Conservation (phyloP, 2,113 vertebrate species). For the Chloroceryle aenea region DNA sequence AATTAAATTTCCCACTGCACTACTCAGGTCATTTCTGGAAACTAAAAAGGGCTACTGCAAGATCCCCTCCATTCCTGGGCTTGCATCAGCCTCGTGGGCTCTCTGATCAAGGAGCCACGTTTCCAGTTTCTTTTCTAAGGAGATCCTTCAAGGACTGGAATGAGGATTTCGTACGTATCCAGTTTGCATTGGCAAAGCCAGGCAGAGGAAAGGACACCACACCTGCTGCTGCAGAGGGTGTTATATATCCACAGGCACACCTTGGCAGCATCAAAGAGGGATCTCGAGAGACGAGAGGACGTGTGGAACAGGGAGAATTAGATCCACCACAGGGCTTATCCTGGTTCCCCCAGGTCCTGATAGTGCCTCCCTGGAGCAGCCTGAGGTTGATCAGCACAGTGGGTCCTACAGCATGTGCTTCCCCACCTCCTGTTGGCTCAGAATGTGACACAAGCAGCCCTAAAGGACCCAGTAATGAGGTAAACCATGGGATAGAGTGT, state of each 20-base stretch:
- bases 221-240: background rate
- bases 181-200: background rate
- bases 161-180: background rate
- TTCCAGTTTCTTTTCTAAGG: background rate
- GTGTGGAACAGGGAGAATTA: background rate
- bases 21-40: background rate
- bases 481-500: background rate
- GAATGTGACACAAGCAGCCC: background rate
- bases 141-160: background rate
- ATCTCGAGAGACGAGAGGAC: background rate
- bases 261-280: background rate
- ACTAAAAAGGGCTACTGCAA: background rate
- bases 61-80: background rate
- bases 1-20: background rate
- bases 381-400: background rate
- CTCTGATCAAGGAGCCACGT: background rate
- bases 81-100: background rate
- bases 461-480: background rate
- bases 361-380: background rate
- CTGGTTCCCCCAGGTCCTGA: background rate
- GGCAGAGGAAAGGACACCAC: background rate
- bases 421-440: background rate
- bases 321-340: background rate
- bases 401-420: background rate
- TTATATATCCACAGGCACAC: background rate